These are phyloP conservation scores for Clamator glandarius DNA, from an alignment of 2,797 vertebrate species.

Conservation along the genomic window DNA sequence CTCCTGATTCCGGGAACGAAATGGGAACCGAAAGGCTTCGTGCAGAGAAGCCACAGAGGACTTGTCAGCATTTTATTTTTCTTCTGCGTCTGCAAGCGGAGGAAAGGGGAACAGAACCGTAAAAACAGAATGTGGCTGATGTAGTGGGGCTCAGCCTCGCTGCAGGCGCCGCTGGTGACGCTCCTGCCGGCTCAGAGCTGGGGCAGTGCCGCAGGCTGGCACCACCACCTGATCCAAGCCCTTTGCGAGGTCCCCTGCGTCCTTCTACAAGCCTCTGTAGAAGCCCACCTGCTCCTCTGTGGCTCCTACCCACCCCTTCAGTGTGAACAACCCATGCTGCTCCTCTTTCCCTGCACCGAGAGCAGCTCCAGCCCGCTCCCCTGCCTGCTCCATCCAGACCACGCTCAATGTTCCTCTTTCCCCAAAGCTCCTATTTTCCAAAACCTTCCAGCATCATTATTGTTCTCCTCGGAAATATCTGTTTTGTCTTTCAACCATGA, in stretches of 20 bases:
- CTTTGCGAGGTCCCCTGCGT: accelerated
- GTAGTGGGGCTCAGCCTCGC: accelerated
- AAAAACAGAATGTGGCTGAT: accelerated
- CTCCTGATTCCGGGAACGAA: accelerated
- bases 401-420: accelerated
- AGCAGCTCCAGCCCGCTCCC: neutral
- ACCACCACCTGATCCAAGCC: no score
- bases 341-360: accelerated
- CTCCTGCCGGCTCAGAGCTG: no score
- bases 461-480: neutral
- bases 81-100: neutral
- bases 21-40: neutral
- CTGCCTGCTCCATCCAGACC: neutral
- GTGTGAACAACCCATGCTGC: accelerated
- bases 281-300: neutral
- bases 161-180: no score
- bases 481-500: neutral
- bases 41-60: neutral
- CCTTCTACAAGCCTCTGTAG: accelerated
- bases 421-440: neutral
- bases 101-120: neutral
- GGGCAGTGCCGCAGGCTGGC: no score
- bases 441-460: neutral
- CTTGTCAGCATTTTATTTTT: accelerated
- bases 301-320: neutral